phyloP scores from a whole-genome alignment of 2,113 vertebrate genomes.

The Gracilinanus agilis region DNA sequence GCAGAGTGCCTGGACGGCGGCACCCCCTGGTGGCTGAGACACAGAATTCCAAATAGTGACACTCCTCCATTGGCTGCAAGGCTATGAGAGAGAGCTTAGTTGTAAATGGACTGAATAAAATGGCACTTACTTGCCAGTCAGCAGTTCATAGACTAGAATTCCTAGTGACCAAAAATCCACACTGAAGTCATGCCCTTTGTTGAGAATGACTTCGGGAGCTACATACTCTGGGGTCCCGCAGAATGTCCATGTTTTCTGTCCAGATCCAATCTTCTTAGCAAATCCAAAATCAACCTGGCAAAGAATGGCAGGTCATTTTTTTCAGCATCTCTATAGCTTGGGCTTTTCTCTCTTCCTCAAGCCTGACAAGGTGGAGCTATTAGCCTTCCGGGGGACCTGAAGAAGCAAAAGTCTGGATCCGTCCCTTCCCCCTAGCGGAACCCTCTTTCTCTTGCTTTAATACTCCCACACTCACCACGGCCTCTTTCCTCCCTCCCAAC shows the following conservation, averaged over 20 bases:
- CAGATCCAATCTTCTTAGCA: constrained; percentile 93
- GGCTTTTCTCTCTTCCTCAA: neutral
- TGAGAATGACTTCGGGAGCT: constrained; percentile 96
- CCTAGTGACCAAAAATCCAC: constrained; percentile 97
- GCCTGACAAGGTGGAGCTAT: neutral
- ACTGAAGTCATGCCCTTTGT: constrained; percentile 95
- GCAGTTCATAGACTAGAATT: constrained; percentile 95
- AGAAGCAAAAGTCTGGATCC: neutral
- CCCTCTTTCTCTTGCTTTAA: constrained; percentile 10
- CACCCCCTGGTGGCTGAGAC: neutral
- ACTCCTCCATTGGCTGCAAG: neutral
- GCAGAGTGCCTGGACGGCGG: neutral
- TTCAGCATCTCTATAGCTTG: neutral
- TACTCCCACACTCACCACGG: rapidly evolving
- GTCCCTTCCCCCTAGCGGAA: neutral
- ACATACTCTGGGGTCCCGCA: constrained; percentile 97
- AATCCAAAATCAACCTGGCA: constrained; percentile 96
- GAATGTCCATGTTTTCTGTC: constrained; percentile 97
- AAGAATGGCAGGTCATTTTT: constrained; percentile 49
- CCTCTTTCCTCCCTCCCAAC: neutral
- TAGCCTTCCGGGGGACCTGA: neutral
- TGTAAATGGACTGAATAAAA: neutral
- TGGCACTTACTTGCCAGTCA: constrained; percentile 91
- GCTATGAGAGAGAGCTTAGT: neutral
- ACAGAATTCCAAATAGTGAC: no score